Base-by-base conservation (phyloP, 2,797 vertebrate genomes). In the Bovichtus diacanthus region DNA sequence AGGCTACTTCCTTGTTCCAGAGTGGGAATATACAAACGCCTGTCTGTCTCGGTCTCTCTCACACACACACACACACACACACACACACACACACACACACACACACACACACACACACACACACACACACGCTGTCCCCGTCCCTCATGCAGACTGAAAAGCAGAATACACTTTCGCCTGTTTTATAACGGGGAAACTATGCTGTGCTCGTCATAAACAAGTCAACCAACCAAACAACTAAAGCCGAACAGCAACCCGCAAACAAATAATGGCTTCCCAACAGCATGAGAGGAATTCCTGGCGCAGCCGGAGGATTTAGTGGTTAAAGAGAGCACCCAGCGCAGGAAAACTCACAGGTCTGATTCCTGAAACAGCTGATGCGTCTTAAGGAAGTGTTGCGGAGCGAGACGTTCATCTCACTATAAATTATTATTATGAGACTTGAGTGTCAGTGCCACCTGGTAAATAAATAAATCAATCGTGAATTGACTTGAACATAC, bases 121-220 rank as follows among this genome's bases (percentile, higher is more conserved):
- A 60, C 46, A 8, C 19, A 53, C 56, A n/a, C 39, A 70, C 69
- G 53, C 60, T 49, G 13, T n/a, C n/a, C n/a, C n/a, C n/a, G n/a
- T n/a, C n/a, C 10, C 27, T 50, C 19, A 9, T 13, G 15, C 19
- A 72, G 25, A 74, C 59, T 29, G 18, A 74, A 61, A 78, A 21
- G 27, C 71, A 65, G 61, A 68, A 75, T 18, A 39, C 46, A 76
- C 61, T 84, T 76, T 82, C 39, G 21, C 67, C 46, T 49, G 62
- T 66, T 86, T 84, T 74, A 53, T 67, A 83, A 87, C 59, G 72
- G 61, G 63, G 76, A 85, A 89, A 85, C 70, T 86, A 85, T 80
- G 85, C 46, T 3, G 34, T 2, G 59, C 62, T 71, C 12, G 23
- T 81, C 66, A 86, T 79, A 83, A 90, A 86, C 75, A 86, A 87